A percentile compares a stretch with the other conserved stretches of the same genome.
phyloP scores from a whole-genome alignment of 2,113 vertebrate genomes.

The Apeltes quadracus region DNA sequence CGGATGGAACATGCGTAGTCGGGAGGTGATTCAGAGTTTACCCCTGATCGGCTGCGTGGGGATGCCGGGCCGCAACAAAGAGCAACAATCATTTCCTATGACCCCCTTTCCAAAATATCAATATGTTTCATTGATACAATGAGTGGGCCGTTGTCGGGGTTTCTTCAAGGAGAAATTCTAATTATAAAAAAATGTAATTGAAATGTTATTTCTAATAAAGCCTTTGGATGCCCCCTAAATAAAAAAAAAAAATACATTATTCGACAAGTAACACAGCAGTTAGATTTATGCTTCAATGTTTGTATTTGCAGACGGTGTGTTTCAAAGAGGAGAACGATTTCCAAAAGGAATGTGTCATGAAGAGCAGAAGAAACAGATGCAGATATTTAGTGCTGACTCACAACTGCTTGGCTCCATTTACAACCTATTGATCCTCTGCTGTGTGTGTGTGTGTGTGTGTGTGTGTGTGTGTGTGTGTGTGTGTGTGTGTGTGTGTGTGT shows the following conservation, averaged over 20 bases:
- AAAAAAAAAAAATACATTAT: background rate
- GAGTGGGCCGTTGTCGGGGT: background rate
- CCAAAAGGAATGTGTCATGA: background rate
- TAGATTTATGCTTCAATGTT: background rate
- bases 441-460: slow-evolving; percentile 18
- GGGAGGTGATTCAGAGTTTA: background rate
- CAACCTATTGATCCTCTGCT: slow-evolving; percentile 30
- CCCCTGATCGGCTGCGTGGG: background rate
- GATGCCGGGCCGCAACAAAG: background rate
- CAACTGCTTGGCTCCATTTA: slow-evolving; percentile 11
- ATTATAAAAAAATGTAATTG: background rate
- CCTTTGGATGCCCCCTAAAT: background rate
- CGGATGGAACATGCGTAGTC: background rate
- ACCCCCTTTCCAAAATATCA: no score
- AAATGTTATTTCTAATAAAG: background rate
- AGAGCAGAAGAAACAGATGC: background rate
- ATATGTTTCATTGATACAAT: background rate
- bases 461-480: slow-evolving; percentile 10
- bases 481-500: background rate
- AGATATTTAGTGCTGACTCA: slow-evolving; percentile 48
- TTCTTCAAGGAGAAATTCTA: no score
- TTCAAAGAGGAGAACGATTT: background rate
- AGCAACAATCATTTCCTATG: no score
- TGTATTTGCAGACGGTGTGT: background rate
- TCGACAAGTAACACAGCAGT: background rate